Conservation (phyloP, 2,797 vertebrate species). For the Podargus strigoides region DNA sequence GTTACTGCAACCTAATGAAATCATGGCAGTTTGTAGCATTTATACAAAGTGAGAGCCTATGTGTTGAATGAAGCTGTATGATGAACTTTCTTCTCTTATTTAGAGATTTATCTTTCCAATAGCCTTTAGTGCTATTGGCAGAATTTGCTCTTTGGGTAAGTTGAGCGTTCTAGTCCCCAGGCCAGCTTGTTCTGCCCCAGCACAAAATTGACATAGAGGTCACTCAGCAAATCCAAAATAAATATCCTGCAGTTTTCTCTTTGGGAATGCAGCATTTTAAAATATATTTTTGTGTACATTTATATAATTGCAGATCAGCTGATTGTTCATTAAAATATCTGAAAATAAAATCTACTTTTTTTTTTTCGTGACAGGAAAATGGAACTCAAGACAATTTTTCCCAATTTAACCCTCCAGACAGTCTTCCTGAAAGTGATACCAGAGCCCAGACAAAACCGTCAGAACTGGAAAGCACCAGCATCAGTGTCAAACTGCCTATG, state of each 20-base stretch:
- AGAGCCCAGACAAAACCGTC: slow-evolving; percentile 73
- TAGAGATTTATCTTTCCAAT: not conserved
- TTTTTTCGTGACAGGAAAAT: slow-evolving; percentile 75
- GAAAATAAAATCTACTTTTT: not conserved
- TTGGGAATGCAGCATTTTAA: not conserved
- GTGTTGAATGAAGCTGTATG: not conserved
- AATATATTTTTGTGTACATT: not conserved
- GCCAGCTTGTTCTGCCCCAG: not conserved
- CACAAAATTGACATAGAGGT: not conserved
- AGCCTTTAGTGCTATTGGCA: not conserved
- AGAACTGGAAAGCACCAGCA: slow-evolving; percentile 75
- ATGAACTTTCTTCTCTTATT: not conserved
- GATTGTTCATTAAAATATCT: not conserved
- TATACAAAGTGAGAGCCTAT: not conserved
- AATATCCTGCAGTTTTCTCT: not conserved
- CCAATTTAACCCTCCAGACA: slow-evolving; percentile 76
- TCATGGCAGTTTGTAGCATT: not conserved
- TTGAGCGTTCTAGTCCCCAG: not conserved
- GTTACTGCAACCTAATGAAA: not conserved
- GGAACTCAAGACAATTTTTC: slow-evolving; percentile 68
- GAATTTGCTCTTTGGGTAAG: not conserved
- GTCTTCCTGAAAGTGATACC: slow-evolving; percentile 68
- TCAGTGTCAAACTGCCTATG: slow-evolving; percentile 83
- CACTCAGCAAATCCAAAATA: not conserved
- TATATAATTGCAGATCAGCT: not conserved